Evolutionary conservation across 2,113 vertebrate genomes (phyloP), one percentile per base, ranked within the genome.

Genomic region (Cnemophilus loriae): DNA sequence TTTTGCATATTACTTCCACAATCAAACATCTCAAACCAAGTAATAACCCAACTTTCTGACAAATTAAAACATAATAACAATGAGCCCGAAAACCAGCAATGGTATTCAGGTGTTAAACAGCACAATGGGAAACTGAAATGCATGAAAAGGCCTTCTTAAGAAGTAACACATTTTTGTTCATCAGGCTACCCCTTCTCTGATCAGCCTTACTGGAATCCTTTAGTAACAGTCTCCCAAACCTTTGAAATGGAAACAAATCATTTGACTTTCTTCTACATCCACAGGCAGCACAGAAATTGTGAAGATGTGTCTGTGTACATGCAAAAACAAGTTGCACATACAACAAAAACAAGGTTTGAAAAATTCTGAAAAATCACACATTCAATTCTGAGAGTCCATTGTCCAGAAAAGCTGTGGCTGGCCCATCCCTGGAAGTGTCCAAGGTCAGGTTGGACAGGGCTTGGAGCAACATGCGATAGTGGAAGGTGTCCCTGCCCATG

Each of bases 401-500:
- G 24, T 8, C 12, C 41, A 63, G 32, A 69, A 1, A 27, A 83
- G 47, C 63, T 49, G 56, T 49, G 32, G 41, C 32, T 70, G 35
- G 3, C 5, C 13, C 27, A 71, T 50, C 42, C 27, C 37, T 78
- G 33, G 10, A 33, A 78, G 23, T 57, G 50, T 46, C 21, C 44
- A 39, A n/a, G 44, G 37, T 7, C 57, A 73, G 52, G 14, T 0
- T 85, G 67, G 44, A 35, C 4, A 11, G 28, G 14, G 11, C 11
- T 79, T 65, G 16, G 17, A 79, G 21, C 39, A 67, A 3, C 0
- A 24, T 60, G 15, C 8, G 1, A 0, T 13, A 41, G 17, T 26
- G 17, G 12, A 59, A 79, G 33, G 17, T 27, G 52, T 41, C 65
- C 52, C 59, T 32, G 44, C 16, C 16, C 2, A 6, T 26, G n/a